Evolutionary conservation across 2,888 invertebrate genomes (phyloP), one percentile per base, ranked within the genome.

Genomic region (Rutpela maculata): DNA sequence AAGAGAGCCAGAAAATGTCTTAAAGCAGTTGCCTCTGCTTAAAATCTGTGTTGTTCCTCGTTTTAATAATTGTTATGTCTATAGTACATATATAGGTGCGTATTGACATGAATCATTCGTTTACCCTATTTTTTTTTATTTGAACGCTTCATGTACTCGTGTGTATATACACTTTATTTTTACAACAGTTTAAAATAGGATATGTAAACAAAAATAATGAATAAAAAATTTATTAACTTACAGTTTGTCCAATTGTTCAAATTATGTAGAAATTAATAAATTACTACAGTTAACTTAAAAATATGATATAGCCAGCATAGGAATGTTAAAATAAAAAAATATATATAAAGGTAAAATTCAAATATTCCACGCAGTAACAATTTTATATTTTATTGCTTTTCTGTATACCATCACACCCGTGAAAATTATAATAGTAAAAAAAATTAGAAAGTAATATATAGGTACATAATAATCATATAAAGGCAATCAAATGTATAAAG

Each of bases 311-410:
- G 31, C 50, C 56, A 55, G 22, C 26, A 56, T 57, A 63, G 68
- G 62, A 69, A 62, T 57, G 69, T 69, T 17, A 60, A 60, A 35
- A 59, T 22, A 57, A 56, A 10, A 74, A 56, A 67, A 55, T 26
- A 17, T 7, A 67, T 71, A 26, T 74, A 62, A 50, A 74, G 59
- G 50, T 31, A 56, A 57, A 59, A 26, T 22, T 38, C 43, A 50
- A 15, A 15, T 19, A 50, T 60, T 43, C 19, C 26, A 67, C 43
- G 15, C 19, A 55, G 18, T 43, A 59, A 65, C 15, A 55, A n/a
- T 22, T 67, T 43, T 67, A 71, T 72, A 59, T 65, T n/a, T 71
- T 67, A 75, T 72, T 76, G 71, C 71, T 73, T 76, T 68, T 63
- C 62, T 66, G 50, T 66, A 70, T 6, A 35, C 31, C 55, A 56